Evolutionary conservation across 2,113 vertebrate species (phyloP).

Genomic region (Misgurnus mizolepis): DNA sequence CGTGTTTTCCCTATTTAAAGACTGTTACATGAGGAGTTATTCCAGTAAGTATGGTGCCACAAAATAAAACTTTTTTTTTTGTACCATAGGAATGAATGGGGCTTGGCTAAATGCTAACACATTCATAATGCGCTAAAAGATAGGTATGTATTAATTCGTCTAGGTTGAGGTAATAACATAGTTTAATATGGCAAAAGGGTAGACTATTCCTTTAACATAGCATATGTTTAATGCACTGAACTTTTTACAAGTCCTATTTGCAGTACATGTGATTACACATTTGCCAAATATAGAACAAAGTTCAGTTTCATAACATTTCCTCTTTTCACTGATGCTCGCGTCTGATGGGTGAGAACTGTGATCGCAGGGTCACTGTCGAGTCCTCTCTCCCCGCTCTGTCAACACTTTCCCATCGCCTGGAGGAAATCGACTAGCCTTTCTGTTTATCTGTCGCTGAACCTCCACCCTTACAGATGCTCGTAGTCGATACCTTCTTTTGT

Average conservation of each 20-base stretch:
- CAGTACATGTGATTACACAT: not conserved
- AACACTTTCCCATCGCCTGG: not conserved
- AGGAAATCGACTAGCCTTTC: conserved; percentile 8
- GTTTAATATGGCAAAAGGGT: too few species aligned
- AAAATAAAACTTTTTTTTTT: too few species aligned
- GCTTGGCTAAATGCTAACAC: too few species aligned
- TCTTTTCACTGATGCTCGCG: not conserved
- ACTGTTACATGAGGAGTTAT: too few species aligned
- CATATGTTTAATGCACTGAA: not conserved
- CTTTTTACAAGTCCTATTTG: not conserved
- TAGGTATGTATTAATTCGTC: too few species aligned
- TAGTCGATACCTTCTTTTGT: conserved; percentile 33
- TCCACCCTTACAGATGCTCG: conserved; percentile 46
- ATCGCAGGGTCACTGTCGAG: not conserved
- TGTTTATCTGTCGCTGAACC: conserved; percentile 19
- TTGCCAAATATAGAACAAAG: not conserved
- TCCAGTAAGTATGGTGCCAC: too few species aligned
- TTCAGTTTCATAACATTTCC: not conserved
- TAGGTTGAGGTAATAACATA: too few species aligned
- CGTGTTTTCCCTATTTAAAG: too few species aligned
- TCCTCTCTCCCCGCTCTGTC: not conserved
- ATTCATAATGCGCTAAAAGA: too few species aligned
- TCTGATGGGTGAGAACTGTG: not conserved
- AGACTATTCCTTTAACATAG: not conserved
- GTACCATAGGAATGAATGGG: too few species aligned